A percentile compares a stretch with the other conserved stretches of the same genome.
These are phyloP conservation scores for Glyphotaelius pellucidus DNA, from an alignment of 2,888 invertebrate species.

Conservation along the genomic window DNA sequence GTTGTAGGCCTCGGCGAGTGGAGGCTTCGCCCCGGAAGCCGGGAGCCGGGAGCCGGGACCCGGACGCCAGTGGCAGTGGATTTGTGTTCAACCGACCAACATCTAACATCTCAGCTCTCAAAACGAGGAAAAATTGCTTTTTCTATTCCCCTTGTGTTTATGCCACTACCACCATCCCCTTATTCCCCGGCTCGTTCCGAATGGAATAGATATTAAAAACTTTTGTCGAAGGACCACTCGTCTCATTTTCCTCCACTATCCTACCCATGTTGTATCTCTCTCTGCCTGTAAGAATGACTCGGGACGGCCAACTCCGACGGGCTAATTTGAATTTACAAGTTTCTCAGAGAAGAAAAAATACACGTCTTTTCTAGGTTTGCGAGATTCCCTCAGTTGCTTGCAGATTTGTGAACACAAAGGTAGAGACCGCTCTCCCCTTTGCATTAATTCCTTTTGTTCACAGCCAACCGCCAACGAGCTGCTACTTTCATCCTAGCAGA, in stretches of 20 bases:
- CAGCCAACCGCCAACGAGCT: background rate
- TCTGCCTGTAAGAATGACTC: conserved; percentile 35
- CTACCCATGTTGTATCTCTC: conserved; percentile 47
- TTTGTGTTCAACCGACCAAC: conserved; percentile 56
- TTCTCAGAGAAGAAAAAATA: conserved; percentile 61
- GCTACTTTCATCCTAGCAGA: background rate
- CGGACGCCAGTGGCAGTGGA: conserved; percentile 32
- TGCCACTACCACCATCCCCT: conserved; percentile 50
- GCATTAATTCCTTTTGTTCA: conserved; percentile 63
- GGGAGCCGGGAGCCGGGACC: too few relatives aligned
- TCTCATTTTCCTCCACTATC: conserved; percentile 53
- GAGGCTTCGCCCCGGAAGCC: conserved; percentile 33
- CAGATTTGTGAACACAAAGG: conserved; percentile 59
- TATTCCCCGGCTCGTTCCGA: conserved; percentile 78
- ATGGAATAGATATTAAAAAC: conserved; percentile 79
- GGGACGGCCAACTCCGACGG: conserved; percentile 62
- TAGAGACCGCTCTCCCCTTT: conserved; percentile 58
- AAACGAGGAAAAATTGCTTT: conserved; percentile 62
- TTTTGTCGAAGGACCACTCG: conserved; percentile 71
- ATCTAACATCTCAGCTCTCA: conserved; percentile 48
- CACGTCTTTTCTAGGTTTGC: conserved; percentile 61
- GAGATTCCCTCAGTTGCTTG: conserved; percentile 62
- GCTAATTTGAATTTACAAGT: conserved; percentile 67
- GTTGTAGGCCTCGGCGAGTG: background rate
- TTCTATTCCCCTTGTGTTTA: conserved; percentile 53